Evolutionary conservation across 2,888 invertebrate genomes (phyloP).

Genomic region (Bruchidius siliquastri): DNA sequence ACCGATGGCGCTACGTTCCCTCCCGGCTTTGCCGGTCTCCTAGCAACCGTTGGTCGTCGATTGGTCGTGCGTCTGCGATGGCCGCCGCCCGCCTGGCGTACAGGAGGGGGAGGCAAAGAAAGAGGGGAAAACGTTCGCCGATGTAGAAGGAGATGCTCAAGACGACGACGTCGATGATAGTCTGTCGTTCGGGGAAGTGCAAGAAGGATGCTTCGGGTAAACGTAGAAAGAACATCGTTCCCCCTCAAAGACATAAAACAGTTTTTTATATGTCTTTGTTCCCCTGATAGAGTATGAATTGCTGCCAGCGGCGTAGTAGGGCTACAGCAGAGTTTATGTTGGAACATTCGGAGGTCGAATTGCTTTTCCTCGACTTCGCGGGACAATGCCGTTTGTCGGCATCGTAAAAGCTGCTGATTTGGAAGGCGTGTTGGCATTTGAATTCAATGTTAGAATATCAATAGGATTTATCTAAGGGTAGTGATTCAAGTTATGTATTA

Average conservation of each 20-base stretch:
- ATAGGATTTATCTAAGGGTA: no score
- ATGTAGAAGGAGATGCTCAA: neutral
- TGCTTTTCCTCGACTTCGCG: no score
- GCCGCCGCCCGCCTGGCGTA: constrained; percentile 41
- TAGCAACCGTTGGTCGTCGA: constrained; percentile 25
- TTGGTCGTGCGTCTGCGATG: constrained; percentile 48
- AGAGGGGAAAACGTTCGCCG: constrained; percentile 10
- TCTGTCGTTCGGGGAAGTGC: constrained; percentile 6
- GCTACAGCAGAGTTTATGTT: no score
- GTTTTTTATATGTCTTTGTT: no score
- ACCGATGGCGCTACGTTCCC: neutral
- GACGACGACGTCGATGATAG: neutral
- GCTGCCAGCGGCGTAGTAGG: neutral
- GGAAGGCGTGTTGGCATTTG: no score
- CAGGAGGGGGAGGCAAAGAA: constrained; percentile 9
- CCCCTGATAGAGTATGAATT: neutral
- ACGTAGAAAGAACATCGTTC: neutral
- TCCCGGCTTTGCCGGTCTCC: neutral
- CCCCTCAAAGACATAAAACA: no score
- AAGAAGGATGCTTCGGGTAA: neutral
- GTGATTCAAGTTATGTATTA: no score
- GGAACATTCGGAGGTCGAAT: no score
- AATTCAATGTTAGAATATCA: no score
- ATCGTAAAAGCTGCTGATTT: no score
- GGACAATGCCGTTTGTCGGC: no score